phyloP scores from a whole-genome alignment of 1,140 invertebrate species.

The Papilio aristodemus region DNA sequence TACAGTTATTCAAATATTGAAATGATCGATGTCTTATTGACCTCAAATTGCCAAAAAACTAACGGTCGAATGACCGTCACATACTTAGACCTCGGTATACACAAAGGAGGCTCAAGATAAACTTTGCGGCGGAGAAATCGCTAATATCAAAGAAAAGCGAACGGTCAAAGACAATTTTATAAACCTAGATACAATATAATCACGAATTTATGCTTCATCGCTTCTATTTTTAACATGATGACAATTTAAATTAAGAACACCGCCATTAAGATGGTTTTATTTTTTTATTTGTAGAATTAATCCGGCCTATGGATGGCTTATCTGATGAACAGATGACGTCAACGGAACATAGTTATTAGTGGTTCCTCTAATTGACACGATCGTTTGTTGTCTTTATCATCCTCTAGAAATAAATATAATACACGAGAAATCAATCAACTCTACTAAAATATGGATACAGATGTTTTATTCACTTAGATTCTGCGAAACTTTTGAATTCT shows the following conservation, averaged over 20 bases:
- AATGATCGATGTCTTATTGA: constrained; percentile 18
- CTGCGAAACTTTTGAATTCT: too few species aligned
- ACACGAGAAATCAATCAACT: not conserved
- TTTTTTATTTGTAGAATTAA: constrained; percentile 28
- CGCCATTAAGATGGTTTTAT: constrained; percentile 7
- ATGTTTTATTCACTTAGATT: not conserved
- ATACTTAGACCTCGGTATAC: constrained; percentile 20
- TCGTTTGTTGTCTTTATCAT: constrained; percentile 22
- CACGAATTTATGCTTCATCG: constrained; percentile 11
- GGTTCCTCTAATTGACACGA: constrained; percentile 19
- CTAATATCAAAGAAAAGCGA: not conserved
- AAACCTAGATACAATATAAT: constrained; percentile 10
- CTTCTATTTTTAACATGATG: constrained; percentile 17
- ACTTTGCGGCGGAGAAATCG: constrained; percentile 4
- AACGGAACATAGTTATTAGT: constrained; percentile 26
- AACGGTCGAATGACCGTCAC: constrained; percentile 19
- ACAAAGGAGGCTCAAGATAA: constrained; percentile 19
- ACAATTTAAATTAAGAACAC: constrained; percentile 26
- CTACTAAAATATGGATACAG: not conserved
- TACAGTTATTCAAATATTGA: not conserved
- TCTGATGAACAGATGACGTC: constrained; percentile 22
- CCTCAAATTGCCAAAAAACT: constrained; percentile 20
- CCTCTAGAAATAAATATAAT: constrained; percentile 5
- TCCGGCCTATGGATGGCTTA: not conserved
- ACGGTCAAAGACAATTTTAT: constrained; percentile 12